These are phyloP conservation scores for Hydropsyche tenuis DNA, from an alignment of 1,140 invertebrate species.

Conservation along the genomic window DNA sequence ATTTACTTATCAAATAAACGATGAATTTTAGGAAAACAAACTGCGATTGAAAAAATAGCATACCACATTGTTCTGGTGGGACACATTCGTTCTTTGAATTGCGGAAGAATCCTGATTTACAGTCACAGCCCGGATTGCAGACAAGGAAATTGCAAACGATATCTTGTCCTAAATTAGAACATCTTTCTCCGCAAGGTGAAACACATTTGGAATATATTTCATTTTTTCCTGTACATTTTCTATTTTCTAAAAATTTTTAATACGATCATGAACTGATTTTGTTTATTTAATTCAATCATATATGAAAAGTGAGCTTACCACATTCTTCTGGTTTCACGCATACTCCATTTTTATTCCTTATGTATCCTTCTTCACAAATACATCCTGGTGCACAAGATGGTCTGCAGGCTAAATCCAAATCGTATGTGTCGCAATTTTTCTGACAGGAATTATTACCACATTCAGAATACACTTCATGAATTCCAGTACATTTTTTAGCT, in stretches of 20 bases:
- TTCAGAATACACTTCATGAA: conserved; percentile 38
- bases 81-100: conserved; percentile 39
- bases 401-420: conserved; percentile 6
- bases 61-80: conserved; percentile 40
- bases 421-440: conserved; percentile 35
- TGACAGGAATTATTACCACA: conserved; percentile 42
- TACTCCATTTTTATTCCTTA: conserved; percentile 30
- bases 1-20: too few relatives aligned
- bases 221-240: conserved; percentile 39
- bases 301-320: neutral
- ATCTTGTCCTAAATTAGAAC: conserved; percentile 28
- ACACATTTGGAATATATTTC: conserved; percentile 36
- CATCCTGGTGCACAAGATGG: conserved; percentile 41
- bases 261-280: neutral
- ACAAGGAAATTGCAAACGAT: conserved; percentile 41
- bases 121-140: conserved; percentile 44
- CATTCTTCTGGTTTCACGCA: conserved; percentile 39
- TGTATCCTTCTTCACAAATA: conserved; percentile 36
- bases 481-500: neutral
- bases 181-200: conserved; percentile 39
- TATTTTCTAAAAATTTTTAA: conserved; percentile 35
- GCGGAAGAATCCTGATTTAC: conserved; percentile 44
- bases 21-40: neutral
- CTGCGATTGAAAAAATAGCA: neutral
- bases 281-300: too few relatives aligned